A percentile compares a stretch with the other conserved stretches of the same genome.
Evolutionary conservation across 2,888 invertebrate species (phyloP).

Genomic region (Lithodes maja): DNA sequence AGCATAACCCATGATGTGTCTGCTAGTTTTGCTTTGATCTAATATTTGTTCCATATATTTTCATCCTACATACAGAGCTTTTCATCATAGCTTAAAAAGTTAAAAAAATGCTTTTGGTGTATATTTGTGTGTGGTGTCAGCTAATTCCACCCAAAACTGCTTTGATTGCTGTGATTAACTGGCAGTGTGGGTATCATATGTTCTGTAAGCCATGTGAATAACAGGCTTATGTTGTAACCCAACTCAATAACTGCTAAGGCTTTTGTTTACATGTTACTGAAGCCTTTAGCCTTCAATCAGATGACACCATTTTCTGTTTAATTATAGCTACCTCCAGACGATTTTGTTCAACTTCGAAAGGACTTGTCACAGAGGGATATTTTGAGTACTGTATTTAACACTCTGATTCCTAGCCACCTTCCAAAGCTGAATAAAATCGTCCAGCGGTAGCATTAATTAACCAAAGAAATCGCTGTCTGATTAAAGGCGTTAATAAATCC

Average conservation of each 20-base stretch:
- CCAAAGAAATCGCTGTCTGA: too few species aligned
- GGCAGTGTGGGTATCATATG: background rate
- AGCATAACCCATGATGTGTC: conserved; percentile 7
- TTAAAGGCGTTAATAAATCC: too few species aligned
- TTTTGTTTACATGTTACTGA: background rate
- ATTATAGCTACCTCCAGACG: background rate
- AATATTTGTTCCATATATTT: background rate
- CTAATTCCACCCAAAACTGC: background rate
- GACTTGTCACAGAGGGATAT: background rate
- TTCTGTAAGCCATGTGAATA: background rate
- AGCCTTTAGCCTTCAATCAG: background rate
- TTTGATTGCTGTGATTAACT: conserved; percentile 1
- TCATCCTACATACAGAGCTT: background rate
- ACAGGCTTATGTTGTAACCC: background rate
- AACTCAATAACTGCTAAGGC: background rate
- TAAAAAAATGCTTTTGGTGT: conserved; percentile 13
- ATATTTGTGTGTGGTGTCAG: conserved; percentile 8
- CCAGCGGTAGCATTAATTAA: too few species aligned
- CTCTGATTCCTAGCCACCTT: too few species aligned
- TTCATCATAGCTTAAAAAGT: conserved; percentile 17
- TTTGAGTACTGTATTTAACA: too few species aligned
- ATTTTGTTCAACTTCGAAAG: too few species aligned
- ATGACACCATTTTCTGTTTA: background rate
- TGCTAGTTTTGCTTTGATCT: conserved; percentile 6
- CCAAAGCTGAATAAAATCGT: too few species aligned